phyloP scores from a whole-genome alignment of 2,888 invertebrate genomes.

The Notodonta dromedarius region DNA sequence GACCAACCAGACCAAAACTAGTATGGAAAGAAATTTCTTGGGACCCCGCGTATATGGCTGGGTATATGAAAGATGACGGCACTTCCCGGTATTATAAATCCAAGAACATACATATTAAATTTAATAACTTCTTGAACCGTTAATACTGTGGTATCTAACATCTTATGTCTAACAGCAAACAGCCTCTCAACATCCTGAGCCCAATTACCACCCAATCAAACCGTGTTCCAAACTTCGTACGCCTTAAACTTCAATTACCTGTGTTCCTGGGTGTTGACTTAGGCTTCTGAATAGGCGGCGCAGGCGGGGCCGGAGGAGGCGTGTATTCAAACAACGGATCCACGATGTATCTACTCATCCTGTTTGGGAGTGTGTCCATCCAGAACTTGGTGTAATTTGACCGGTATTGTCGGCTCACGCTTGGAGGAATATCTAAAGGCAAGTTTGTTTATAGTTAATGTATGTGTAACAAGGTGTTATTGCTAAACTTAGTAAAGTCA shows the following conservation, averaged over 20 bases:
- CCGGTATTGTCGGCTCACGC: conserved; percentile 89
- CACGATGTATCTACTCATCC: conserved; percentile 83
- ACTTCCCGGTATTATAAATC: no score
- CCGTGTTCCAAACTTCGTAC: not conserved
- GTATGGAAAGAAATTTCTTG: no score
- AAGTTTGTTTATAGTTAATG: not conserved
- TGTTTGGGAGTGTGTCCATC: conserved; percentile 92
- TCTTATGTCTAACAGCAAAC: not conserved
- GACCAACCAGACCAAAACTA: no score
- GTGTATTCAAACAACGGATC: conserved; percentile 72
- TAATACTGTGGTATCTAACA: not conserved
- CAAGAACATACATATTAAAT: no score
- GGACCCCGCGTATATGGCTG: no score
- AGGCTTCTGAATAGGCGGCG: conserved; percentile 23
- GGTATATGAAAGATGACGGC: no score
- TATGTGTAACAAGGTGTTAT: not conserved
- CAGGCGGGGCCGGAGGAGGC: conserved; percentile 45
- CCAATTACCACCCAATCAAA: conserved; percentile 3
- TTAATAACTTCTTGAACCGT: not conserved
- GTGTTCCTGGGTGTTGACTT: conserved; percentile 59
- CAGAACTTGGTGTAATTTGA: conserved; percentile 92
- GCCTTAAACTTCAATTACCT: conserved; percentile 39
- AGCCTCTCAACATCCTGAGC: not conserved
- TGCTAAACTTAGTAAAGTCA: not conserved
- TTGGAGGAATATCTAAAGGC: conserved; percentile 89